Evolutionary conservation across 2,113 vertebrate genomes (phyloP).

Genomic region (Desmodus rotundus): DNA sequence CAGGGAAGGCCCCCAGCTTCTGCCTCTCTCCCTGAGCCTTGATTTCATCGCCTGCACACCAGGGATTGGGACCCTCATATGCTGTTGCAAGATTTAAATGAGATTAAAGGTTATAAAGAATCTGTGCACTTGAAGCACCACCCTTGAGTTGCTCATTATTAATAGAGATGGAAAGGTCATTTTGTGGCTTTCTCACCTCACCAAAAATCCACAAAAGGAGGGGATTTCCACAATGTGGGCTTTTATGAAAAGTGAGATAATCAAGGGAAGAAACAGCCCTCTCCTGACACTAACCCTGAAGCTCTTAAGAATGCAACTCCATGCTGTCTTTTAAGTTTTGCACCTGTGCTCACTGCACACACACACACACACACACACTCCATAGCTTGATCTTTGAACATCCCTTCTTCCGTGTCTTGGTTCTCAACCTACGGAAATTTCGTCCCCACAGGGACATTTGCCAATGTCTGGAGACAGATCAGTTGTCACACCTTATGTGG

Average conservation of each 20-base stretch:
- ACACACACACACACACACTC: not conserved
- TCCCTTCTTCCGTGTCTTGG: not conserved
- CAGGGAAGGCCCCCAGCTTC: accelerated
- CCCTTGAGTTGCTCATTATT: not conserved
- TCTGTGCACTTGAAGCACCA: not conserved
- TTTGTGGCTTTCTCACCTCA: not conserved
- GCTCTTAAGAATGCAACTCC: not conserved
- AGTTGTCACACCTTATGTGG: not conserved
- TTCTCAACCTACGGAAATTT: not conserved
- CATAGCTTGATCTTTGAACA: not conserved
- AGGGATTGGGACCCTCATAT: accelerated
- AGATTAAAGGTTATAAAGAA: not conserved
- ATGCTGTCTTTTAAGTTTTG: not conserved
- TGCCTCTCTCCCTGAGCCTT: not conserved
- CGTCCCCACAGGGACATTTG: not conserved
- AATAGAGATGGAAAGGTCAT: not conserved
- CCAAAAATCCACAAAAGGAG: not conserved
- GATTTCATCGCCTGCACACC: not conserved
- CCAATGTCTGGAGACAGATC: not conserved
- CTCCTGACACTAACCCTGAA: not conserved
- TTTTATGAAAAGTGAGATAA: not conserved
- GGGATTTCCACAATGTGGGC: not conserved
- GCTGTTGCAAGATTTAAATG: not conserved
- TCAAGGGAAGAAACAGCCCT: not conserved
- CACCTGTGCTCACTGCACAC: accelerated